Base-by-base conservation (phyloP, 2,888 invertebrate species). In the Synanthedon andrenaeformis region DNA sequence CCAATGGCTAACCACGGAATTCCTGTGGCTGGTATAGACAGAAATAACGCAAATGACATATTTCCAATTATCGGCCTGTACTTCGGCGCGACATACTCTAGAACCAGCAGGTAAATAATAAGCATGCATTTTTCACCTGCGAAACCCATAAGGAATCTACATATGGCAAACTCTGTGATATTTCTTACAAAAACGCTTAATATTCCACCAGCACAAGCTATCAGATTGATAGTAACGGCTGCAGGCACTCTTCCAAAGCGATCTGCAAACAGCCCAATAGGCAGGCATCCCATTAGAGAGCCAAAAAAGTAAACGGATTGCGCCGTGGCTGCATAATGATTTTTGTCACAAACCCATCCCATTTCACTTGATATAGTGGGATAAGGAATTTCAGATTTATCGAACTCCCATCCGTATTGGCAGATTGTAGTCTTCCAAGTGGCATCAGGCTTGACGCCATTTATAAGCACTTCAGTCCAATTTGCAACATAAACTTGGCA, bases 41-140 rank as follows among this genome's bases (percentile, higher is more conserved):
- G 55, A 50, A 58, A 58, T 23, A 57, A 23, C 51, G 58, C 58
- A 19, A 57, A 58, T 1, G 57, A 51, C 45, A 55, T 28, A 23
- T 57, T 58, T 4, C 55, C 51, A 23, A 57, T 55, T 12, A 58
- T 12, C 8, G 56, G 53, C 49, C 57, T 54, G 48, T 58, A 58
- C 53, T 54, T 58, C 11, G 58, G 58, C 12, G 54, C 58, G 14
- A 55, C 51, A 42, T 58, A 58, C 50, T 58, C 58, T 14, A 58
- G 48, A 13, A 58, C 54, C 14, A 57, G 23, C 5, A 58, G 51
- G 42, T 58, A 58, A 4, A 51, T 49, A 54, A 58, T 55, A 54
- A 55, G 56, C 56, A 58, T 55, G 41, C 57, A 55, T 17, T 55
- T 58, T 41, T 58, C 58, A 19, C 54, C 54, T 14, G 53, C 52